Conservation (phyloP, 2,797 vertebrate genomes). For the Leuciscus waleckii region DNA sequence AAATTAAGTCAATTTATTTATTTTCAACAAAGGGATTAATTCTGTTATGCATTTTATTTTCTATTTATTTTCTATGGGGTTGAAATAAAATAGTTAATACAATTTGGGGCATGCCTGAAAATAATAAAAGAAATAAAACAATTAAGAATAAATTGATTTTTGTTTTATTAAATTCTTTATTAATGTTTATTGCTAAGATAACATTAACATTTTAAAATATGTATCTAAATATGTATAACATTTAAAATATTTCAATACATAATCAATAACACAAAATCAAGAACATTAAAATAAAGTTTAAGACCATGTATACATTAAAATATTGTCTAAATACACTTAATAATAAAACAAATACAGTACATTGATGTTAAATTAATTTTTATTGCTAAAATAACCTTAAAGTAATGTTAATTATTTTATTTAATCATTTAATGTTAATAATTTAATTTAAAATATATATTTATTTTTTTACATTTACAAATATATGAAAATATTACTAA, state of each 20-base stretch:
- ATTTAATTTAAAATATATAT: neutral
- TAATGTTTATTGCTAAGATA: neutral
- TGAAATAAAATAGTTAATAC: too few species aligned
- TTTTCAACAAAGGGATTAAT: neutral
- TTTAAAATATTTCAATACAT: too few species aligned
- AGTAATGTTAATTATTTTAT: neutral
- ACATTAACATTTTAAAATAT: neutral
- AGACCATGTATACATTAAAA: neutral
- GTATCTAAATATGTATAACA: neutral
- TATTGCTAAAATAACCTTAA: slow-evolving; percentile 1
- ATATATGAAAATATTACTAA: too few species aligned
- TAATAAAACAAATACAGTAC: neutral
- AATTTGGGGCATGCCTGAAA: neutral
- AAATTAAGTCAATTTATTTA: neutral
- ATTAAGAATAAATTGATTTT: neutral
- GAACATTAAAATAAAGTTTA: neutral
- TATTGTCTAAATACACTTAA: neutral
- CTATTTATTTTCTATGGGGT: too few species aligned
- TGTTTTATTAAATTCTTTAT: neutral
- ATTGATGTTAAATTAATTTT: neutral
- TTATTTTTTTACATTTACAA: neutral
- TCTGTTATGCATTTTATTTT: neutral
- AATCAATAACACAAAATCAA: too few species aligned
- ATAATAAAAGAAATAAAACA: neutral
- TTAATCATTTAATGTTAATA: too few species aligned